Conservation (phyloP, 2,113 vertebrate genomes). For the Nothobranchius kuhntae region DNA sequence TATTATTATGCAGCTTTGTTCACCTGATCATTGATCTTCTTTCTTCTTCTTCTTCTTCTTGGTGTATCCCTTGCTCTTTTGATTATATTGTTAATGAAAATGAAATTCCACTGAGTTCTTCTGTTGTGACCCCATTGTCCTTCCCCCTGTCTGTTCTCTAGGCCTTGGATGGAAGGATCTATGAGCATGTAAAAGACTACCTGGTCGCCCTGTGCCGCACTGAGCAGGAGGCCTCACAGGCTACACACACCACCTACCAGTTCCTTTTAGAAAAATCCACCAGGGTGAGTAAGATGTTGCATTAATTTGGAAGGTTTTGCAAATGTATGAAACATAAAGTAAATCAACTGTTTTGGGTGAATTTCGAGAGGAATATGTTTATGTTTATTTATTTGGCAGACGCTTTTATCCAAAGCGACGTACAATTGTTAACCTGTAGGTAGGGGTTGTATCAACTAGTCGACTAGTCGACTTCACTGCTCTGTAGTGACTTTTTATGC, state of each 20-base stretch:
- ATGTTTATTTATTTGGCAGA: no score
- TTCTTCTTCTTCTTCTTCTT: not conserved
- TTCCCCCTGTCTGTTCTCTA: constrained; percentile 56
- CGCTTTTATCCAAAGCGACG: no score
- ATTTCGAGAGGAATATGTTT: no score
- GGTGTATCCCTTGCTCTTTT: constrained; percentile 2
- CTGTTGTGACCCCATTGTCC: constrained; percentile 5
- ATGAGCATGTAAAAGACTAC: constrained; percentile 75
- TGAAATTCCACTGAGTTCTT: constrained; percentile 16
- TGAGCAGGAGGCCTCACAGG: constrained; percentile 93
- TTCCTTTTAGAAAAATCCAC: constrained; percentile 95
- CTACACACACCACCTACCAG: constrained; percentile 94
- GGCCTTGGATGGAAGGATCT: constrained; percentile 91
- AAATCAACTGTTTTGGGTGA: no score
- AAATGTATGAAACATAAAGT: not conserved
- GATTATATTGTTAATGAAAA: constrained; percentile 17
- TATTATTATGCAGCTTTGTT: not conserved
- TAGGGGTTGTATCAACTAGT: no score
- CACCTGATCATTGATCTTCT: not conserved
- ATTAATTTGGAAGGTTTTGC: not conserved
- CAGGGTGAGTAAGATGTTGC: constrained; percentile 81
- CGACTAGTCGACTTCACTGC: no score
- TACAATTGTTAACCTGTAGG: no score
- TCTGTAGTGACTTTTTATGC: no score
- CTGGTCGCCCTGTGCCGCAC: constrained; percentile 85